Conservation (phyloP, 2,888 invertebrate species). For the Artemia sinica region DNA sequence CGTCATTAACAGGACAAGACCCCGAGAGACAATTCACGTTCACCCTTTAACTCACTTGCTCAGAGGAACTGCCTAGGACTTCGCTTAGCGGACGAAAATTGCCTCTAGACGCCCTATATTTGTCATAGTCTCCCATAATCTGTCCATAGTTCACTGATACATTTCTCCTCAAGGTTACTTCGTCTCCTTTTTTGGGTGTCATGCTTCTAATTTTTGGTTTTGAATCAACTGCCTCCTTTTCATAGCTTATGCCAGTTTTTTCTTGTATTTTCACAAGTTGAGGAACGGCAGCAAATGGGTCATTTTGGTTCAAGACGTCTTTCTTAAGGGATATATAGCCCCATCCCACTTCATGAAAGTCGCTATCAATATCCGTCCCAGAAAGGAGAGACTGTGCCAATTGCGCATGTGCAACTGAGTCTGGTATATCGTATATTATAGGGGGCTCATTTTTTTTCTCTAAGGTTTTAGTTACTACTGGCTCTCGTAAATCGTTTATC, state of each 20-base stretch:
- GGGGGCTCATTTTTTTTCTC: no score
- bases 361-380: neutral
- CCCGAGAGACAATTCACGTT: no score
- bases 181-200: neutral
- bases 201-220: constrained; percentile 2
- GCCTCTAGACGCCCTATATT: neutral
- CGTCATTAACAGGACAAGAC: no score
- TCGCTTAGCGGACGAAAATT: neutral
- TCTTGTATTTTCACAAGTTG: constrained; percentile 3
- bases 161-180: neutral
- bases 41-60: neutral
- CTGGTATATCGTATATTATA: neutral
- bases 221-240: neutral
- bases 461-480: neutral
- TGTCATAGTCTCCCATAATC: neutral
- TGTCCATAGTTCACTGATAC: neutral
- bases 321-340: neutral
- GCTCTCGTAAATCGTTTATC: neutral
- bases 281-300: neutral
- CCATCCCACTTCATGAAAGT: neutral
- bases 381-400: neutral
- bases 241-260: neutral
- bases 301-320: neutral
- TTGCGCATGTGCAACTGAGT: neutral
- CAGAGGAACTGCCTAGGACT: neutral